Evolutionary conservation across 2,797 vertebrate genomes (phyloP).

Genomic region (Eupleurogrammus muticus): DNA sequence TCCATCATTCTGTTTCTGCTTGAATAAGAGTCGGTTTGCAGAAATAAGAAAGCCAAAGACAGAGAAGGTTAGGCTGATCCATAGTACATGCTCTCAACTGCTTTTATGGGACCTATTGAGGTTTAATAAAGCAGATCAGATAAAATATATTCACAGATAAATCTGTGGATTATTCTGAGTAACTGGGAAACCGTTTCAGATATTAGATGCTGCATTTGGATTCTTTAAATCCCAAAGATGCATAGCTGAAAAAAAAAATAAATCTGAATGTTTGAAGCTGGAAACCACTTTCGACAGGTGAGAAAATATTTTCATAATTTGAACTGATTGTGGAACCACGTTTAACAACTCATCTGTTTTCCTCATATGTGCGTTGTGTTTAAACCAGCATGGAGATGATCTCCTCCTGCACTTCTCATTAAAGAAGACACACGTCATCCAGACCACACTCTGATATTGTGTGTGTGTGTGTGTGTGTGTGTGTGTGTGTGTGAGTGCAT

Average conservation of each 20-base stretch:
- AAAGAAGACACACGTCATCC: slow-evolving; percentile 38
- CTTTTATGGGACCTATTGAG: neutral
- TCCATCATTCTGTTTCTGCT: slow-evolving; percentile 36
- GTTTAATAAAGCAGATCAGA: neutral
- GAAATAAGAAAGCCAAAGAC: slow-evolving; percentile 12
- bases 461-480: slow-evolving; percentile 3
- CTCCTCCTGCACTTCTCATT: slow-evolving; percentile 56
- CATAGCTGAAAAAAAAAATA: neutral
- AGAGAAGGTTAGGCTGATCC: slow-evolving; percentile 12
- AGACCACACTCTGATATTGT: neutral
- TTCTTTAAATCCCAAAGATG: neutral
- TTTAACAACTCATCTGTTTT: slow-evolving; percentile 31
- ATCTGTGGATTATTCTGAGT: slow-evolving; percentile 7
- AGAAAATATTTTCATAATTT: neutral
- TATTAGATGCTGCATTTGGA: neutral
- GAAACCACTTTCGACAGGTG: neutral
- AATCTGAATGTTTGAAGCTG: neutral
- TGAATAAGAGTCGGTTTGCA: slow-evolving; percentile 22
- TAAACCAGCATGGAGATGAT: slow-evolving; percentile 33
- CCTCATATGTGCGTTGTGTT: slow-evolving; percentile 2
- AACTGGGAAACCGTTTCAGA: neutral
- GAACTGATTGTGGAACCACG: slow-evolving; percentile 5
- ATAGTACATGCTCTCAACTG: slow-evolving; percentile 6
- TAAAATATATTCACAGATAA: slow-evolving; percentile 4
- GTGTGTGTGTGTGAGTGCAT: slow-evolving; percentile 1